phyloP scores from a whole-genome alignment of 2,888 invertebrate species.

The Gerris lacustris region DNA sequence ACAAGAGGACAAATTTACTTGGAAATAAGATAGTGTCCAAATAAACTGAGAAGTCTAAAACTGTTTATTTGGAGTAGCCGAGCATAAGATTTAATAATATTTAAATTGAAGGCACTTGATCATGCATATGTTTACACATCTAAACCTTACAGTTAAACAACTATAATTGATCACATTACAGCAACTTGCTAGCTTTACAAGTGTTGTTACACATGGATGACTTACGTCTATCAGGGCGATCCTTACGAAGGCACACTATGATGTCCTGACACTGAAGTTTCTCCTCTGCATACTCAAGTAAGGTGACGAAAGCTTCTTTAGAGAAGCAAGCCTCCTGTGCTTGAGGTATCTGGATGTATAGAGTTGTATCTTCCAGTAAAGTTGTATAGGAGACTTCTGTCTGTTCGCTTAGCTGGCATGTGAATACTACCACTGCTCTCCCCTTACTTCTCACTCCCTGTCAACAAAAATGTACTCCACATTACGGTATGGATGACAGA shows the following conservation, averaged over 20 bases:
- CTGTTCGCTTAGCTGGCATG: slow-evolving; percentile 1
- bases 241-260: slow-evolving; percentile 68
- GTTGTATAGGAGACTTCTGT: slow-evolving; percentile 5
- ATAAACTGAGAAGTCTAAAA: too few relatives aligned
- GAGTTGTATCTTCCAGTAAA: background rate
- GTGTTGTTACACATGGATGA: slow-evolving; percentile 3
- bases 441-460: slow-evolving; percentile 56
- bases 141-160: too few relatives aligned
- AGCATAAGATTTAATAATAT: too few relatives aligned
- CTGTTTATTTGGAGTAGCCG: too few relatives aligned
- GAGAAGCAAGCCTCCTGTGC: background rate
- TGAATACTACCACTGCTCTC: slow-evolving; percentile 46
- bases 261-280: slow-evolving; percentile 69
- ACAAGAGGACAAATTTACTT: too few relatives aligned
- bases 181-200: too few relatives aligned
- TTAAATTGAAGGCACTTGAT: too few relatives aligned
- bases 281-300: slow-evolving; percentile 93
- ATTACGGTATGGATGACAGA: too few relatives aligned
- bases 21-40: too few relatives aligned
- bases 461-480: background rate
- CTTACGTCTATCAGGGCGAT: slow-evolving; percentile 62
- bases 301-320: slow-evolving; percentile 57
- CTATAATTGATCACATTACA: too few relatives aligned
- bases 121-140: too few relatives aligned
- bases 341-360: background rate